Evolutionary conservation across 2,797 vertebrate genomes (phyloP).

Genomic region (Falco concolor): DNA sequence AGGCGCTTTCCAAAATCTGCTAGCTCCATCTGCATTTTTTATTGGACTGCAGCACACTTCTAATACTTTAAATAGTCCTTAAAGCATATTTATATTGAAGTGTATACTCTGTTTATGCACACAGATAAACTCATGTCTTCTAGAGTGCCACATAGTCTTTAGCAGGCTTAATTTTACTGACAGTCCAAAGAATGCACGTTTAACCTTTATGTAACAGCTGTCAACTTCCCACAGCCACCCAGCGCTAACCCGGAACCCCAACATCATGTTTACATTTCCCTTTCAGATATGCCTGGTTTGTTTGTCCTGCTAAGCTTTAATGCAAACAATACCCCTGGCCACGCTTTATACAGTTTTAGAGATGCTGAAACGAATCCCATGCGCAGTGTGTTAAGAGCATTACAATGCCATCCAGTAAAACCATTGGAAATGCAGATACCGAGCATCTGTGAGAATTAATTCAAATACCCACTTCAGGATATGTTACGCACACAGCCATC

Average conservation of each 20-base stretch:
- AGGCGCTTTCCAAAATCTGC: constrained; percentile 23
- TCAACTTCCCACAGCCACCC: not conserved
- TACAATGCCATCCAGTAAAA: constrained; percentile 44
- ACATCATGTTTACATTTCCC: constrained; percentile 31
- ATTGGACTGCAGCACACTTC: not conserved
- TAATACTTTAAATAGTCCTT: constrained; percentile 27
- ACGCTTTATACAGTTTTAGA: constrained; percentile 32
- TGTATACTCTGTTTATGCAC: constrained; percentile 7
- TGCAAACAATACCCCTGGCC: constrained; percentile 28
- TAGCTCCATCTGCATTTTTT: constrained; percentile 46
- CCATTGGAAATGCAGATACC: not conserved
- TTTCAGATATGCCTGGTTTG: constrained; percentile 16
- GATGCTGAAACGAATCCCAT: constrained; percentile 16
- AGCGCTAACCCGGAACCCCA: not conserved
- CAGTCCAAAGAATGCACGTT: constrained; percentile 4
- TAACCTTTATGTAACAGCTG: constrained; percentile 55
- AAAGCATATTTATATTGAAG: constrained; percentile 11
- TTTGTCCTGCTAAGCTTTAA: constrained; percentile 47
- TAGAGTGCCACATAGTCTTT: not conserved
- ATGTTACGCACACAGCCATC: not conserved
- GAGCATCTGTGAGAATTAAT: constrained; percentile 20
- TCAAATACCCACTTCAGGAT: constrained; percentile 25
- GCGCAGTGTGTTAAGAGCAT: not conserved
- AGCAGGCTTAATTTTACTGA: constrained; percentile 55
- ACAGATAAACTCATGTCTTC: constrained; percentile 37